Percentiles rank a stretch among this genome's conserved stretches.
These are phyloP conservation scores for Crossocerus cetratus DNA, from an alignment of 2,888 invertebrate genomes.

Conservation along the genomic window DNA sequence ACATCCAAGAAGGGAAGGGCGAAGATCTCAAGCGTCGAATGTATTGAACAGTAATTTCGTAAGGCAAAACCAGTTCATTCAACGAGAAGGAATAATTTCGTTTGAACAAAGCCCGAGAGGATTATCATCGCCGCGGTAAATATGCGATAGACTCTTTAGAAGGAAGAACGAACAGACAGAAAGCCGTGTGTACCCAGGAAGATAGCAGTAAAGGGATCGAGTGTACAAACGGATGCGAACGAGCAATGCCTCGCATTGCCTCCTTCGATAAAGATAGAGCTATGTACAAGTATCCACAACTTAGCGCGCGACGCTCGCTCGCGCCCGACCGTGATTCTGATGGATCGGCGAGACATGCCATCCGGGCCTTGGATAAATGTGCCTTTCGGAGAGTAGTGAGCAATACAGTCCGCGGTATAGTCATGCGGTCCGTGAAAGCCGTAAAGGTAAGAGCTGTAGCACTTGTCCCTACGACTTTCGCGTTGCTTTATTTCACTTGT, in stretches of 20 bases:
- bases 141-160: not conserved
- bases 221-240: conserved; percentile 28
- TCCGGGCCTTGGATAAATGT: not conserved
- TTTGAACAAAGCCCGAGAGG: not conserved
- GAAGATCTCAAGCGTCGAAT: conserved; percentile 4
- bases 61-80: not conserved
- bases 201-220: conserved; percentile 14
- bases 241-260: conserved; percentile 63
- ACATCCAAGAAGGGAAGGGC: conserved; percentile 19
- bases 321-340: conserved; percentile 1
- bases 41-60: conserved; percentile 14
- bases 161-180: conserved; percentile 1
- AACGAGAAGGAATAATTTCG: not conserved
- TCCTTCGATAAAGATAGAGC: conserved; percentile 47
- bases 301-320: conserved; percentile 25
- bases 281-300: conserved; percentile 67
- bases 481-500: not conserved
- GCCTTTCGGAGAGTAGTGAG: not conserved
- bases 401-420: too few species aligned
- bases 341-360: not conserved
- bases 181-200: not conserved
- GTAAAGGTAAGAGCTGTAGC: not conserved
- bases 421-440: too few species aligned
- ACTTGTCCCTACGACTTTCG: not conserved
- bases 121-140: not conserved